These are phyloP conservation scores for Sebastes hubbsi DNA, from an alignment of 2,797 vertebrate genomes.

Conservation along the genomic window DNA sequence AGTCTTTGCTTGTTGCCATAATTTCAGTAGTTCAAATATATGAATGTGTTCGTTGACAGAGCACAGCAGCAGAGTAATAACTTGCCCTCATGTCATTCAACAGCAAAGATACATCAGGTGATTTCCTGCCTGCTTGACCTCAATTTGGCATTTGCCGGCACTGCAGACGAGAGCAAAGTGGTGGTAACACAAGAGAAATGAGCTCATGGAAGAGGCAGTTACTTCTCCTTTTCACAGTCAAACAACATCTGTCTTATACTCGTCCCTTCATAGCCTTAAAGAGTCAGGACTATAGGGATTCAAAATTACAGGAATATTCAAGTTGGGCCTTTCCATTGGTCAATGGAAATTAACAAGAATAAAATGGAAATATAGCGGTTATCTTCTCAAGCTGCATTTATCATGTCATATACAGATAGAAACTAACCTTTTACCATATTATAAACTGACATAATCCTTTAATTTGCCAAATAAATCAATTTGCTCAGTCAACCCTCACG, in stretches of 20 bases:
- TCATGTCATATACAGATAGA: neutral
- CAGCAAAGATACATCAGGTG: neutral
- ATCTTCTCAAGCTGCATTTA: neutral
- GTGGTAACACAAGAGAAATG: neutral
- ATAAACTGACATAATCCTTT: no score
- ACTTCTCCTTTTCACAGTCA: neutral
- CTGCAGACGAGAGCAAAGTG: neutral
- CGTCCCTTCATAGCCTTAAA: neutral
- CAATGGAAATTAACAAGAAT: neutral
- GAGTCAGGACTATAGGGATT: neutral
- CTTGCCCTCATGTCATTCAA: neutral
- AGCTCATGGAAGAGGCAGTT: neutral
- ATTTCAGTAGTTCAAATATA: neutral
- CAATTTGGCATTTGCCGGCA: neutral
- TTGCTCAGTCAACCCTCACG: no score
- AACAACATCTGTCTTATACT: neutral
- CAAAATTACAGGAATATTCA: neutral
- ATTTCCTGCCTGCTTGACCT: constrained; percentile 37
- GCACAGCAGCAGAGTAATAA: neutral
- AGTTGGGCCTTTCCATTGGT: no score
- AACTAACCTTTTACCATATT: neutral
- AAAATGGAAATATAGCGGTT: neutral
- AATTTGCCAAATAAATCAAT: no score
- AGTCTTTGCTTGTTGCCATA: neutral
- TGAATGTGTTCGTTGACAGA: neutral